phyloP scores from a whole-genome alignment of 2,113 vertebrate genomes.

The Ophthalmolycus amberensis region DNA sequence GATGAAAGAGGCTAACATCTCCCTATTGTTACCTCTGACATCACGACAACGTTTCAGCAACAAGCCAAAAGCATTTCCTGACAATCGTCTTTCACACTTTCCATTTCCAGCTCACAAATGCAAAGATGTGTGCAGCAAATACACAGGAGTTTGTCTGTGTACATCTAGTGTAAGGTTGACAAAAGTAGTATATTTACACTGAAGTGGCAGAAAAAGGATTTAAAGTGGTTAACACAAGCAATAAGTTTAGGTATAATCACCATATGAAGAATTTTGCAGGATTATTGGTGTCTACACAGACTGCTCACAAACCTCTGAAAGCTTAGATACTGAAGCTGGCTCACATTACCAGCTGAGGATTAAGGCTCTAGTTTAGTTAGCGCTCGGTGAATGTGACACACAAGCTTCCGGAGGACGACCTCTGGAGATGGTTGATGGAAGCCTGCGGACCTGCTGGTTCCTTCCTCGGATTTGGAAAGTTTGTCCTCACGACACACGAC shows the following conservation, averaged over 20 bases:
- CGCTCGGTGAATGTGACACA: constrained; percentile 1
- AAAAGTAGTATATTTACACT: not conserved
- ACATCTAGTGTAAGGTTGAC: not conserved
- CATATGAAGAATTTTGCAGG: not conserved
- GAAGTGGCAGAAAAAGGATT: not conserved
- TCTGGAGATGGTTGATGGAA: not conserved
- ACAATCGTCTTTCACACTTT: not conserved
- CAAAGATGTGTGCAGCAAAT: not conserved
- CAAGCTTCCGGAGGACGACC: not conserved
- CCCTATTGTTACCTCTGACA: not conserved
- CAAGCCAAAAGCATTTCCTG: not conserved
- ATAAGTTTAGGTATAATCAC: not conserved
- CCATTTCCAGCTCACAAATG: not conserved
- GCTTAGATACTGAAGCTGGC: not conserved
- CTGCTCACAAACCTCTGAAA: not conserved
- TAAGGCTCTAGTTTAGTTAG: constrained; percentile 7
- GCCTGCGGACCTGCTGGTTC: not conserved
- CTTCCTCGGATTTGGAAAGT: not conserved
- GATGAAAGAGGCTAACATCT: not conserved
- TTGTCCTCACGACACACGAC: not conserved
- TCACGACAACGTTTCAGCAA: not conserved
- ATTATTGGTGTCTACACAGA: not conserved
- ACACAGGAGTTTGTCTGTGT: not conserved
- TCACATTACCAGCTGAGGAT: constrained; percentile 3
- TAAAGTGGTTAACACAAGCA: not conserved